These are phyloP conservation scores for Merluccius polli DNA, from an alignment of 2,797 vertebrate species.

Conservation along the genomic window DNA sequence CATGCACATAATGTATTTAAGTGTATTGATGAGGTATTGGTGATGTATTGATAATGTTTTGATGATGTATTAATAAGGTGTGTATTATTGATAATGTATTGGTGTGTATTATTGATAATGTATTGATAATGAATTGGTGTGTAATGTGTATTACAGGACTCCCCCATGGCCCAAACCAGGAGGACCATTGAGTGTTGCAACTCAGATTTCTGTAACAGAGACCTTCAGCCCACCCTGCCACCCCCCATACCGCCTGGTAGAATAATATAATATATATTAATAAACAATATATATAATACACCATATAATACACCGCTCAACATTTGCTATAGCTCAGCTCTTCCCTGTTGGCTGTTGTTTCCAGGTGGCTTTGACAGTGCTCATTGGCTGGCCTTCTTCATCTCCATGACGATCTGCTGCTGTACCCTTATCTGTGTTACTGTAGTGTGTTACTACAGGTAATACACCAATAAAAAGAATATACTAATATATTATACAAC, in stretches of 20 bases:
- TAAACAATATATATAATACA: too few species aligned
- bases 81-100: not conserved
- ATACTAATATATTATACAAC: too few species aligned
- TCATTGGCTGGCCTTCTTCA: constrained; percentile 88
- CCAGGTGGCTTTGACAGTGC: constrained; percentile 80
- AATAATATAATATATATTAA: not conserved
- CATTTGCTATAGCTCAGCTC: not conserved
- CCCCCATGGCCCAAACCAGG: constrained; percentile 85
- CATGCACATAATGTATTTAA: too few species aligned
- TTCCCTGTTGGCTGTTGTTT: constrained; percentile 14
- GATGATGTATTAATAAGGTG: too few species aligned
- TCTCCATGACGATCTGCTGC: constrained; percentile 90
- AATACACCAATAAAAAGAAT: constrained; percentile 20
- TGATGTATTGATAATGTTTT: not conserved
- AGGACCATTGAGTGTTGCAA: constrained; percentile 94
- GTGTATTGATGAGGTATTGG: not conserved
- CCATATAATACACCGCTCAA: not conserved
- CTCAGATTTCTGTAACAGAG: constrained; percentile 89
- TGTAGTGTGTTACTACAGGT: constrained; percentile 95
- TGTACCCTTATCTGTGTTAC: constrained; percentile 86
- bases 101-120: not conserved
- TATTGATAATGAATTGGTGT: constrained; percentile 9
- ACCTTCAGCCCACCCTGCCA: constrained; percentile 88
- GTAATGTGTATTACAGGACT: constrained; percentile 75
- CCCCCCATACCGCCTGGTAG: constrained; percentile 70